Base-by-base conservation (phyloP, 2,797 vertebrate species). In the Urophycis tenuis region DNA sequence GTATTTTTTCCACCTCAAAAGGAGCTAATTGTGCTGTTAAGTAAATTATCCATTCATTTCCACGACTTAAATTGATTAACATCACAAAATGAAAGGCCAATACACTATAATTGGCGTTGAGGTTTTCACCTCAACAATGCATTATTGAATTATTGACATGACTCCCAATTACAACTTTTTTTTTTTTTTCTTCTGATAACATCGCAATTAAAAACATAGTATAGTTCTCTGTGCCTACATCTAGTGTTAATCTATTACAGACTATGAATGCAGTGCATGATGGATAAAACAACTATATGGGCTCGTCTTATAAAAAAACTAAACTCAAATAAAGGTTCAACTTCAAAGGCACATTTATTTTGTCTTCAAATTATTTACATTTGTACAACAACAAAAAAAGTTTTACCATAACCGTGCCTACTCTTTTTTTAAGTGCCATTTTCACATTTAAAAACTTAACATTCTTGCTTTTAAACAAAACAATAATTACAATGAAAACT, bases 361-460 rank as follows among this genome's bases (percentile, higher is more conserved):
- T 93, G 93, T 92, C 33, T 75, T 88, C 71, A 86, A 36, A 94
- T 93, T 96, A 96, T 96, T 95, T 97, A 96, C 95, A 98, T 92
- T 94, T 96, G 94, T 96, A 96, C 94, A 96, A 92, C 93, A 93
- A 92, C 92, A 81, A 81, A 82, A 17, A 25, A 83, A 84, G 75
- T 71, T 17, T 77, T 77, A 80, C 76, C 79, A 74, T 74, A 82
- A 82, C n/a, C 1, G 4, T 45, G 75, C 11, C 81, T 92, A 92
- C 92, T 95, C 93, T 92, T 91, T 93, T 93, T 94, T 93, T 92
- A 92, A 93, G 93, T 87, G 89, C 93, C 94, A 91, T 93, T 89
- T 77, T 80, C 87, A 93, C 94, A 95, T 95, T 95, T 95, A 94
- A 95, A 96, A 93, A 82, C 78, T 85, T 88, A 89, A 91, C 91